A percentile compares a stretch with the other conserved stretches of the same genome.
phyloP scores from a whole-genome alignment of 1,140 invertebrate species.

The Semibalanus balanoides region DNA sequence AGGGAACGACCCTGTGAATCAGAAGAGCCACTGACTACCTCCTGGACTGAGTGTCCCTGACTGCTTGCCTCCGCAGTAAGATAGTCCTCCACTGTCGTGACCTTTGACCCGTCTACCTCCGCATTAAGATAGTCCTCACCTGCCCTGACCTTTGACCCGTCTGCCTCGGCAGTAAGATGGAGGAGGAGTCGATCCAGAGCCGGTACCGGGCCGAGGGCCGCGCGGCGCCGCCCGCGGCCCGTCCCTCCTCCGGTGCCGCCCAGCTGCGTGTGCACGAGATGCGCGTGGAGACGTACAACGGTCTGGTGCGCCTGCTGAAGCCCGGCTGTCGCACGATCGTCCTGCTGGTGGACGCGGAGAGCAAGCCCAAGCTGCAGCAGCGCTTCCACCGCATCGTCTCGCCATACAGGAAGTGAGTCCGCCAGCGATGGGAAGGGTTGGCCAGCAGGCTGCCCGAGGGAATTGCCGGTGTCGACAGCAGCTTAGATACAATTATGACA shows the following conservation, averaged over 20 bases:
- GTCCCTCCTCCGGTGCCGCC: background rate
- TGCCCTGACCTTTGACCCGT: background rate
- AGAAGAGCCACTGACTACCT: no score
- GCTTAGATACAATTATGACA: no score
- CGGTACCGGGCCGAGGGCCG: slow-evolving; percentile 13
- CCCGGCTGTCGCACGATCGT: slow-evolving; percentile 89
- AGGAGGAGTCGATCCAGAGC: slow-evolving; percentile 14
- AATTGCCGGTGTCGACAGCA: no score
- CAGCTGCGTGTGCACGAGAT: slow-evolving; percentile 80
- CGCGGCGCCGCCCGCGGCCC: background rate
- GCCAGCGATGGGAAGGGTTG: no score
- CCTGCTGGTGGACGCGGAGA: slow-evolving; percentile 74
- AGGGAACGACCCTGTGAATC: no score
- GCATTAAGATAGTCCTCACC: background rate
- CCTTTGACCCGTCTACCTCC: no score
- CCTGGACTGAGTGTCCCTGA: no score
- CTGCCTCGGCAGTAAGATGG: slow-evolving; percentile 7
- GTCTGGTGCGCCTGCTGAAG: slow-evolving; percentile 77
- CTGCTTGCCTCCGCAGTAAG: no score
- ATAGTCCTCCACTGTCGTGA: no score
- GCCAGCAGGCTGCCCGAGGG: no score
- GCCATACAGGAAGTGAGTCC: slow-evolving; percentile 76
- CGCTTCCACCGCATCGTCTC: slow-evolving; percentile 85
- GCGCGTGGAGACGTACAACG: slow-evolving; percentile 86
- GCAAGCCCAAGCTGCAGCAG: slow-evolving; percentile 66